These are phyloP conservation scores for Tragelaphus imberbis DNA, from an alignment of 2,113 vertebrate species.

Conservation along the genomic window DNA sequence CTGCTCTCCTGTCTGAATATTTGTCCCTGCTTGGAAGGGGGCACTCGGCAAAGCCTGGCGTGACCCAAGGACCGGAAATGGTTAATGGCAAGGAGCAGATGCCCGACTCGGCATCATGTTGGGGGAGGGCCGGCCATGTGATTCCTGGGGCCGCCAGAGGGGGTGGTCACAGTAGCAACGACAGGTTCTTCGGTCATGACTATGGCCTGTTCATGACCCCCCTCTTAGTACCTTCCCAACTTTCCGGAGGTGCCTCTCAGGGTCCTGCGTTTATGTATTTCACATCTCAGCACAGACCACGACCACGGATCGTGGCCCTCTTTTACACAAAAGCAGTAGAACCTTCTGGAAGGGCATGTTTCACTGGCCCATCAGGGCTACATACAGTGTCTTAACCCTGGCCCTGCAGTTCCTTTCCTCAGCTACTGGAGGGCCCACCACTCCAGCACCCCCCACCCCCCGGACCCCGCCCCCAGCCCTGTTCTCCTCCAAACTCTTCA, in stretches of 20 bases:
- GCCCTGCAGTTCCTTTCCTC: not conserved
- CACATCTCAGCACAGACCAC: not conserved
- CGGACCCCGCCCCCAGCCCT: not conserved
- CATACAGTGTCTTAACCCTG: not conserved
- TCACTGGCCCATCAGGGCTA: not conserved
- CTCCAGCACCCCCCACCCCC: accelerated
- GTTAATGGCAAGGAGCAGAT: not conserved
- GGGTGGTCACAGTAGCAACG: accelerated
- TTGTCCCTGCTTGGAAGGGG: not conserved
- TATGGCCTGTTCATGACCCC: not conserved
- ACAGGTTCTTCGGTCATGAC: not conserved
- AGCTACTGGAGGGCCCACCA: accelerated
- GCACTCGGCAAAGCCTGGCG: not conserved
- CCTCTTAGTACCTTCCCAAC: not conserved
- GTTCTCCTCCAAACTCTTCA: not conserved
- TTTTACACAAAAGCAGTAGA: accelerated
- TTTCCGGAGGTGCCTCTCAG: not conserved
- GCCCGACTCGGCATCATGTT: accelerated
- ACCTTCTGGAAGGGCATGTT: not conserved
- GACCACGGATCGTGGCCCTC: accelerated
- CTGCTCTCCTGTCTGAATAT: not conserved
- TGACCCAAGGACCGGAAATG: accelerated
- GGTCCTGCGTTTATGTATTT: not conserved
- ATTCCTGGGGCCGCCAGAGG: not conserved
- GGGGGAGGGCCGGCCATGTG: not conserved